These are phyloP conservation scores for Enoplosus armatus DNA, from an alignment of 2,797 vertebrate genomes.

Conservation along the genomic window DNA sequence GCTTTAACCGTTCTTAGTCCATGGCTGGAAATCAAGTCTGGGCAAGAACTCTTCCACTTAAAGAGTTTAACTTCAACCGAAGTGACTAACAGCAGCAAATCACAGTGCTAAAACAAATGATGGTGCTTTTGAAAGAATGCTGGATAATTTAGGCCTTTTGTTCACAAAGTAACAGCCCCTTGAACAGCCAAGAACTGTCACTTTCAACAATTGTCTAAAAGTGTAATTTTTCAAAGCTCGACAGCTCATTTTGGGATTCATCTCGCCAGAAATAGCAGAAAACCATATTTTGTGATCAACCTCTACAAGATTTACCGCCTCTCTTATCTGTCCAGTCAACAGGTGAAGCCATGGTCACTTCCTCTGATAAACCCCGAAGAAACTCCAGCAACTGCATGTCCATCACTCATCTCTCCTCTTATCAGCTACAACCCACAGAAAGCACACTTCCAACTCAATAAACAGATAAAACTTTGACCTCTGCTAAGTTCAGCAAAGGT, in stretches of 20 bases:
- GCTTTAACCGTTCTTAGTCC: not conserved
- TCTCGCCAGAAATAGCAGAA: not conserved
- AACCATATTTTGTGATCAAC: not conserved
- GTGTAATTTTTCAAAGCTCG: not conserved
- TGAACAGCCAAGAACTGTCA: constrained; percentile 11
- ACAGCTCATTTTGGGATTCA: not conserved
- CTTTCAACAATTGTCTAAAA: constrained; percentile 22
- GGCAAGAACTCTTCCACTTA: not conserved
- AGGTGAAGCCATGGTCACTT: constrained; percentile 43
- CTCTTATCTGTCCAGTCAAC: not conserved
- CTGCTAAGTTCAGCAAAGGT: constrained; percentile 10
- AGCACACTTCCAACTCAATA: constrained; percentile 46
- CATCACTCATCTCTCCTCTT: constrained; percentile 35
- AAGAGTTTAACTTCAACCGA: not conserved
- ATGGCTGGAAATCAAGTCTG: not conserved
- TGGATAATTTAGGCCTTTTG: constrained; percentile 36
- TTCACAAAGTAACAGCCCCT: constrained; percentile 16
- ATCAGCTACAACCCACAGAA: constrained; percentile 42
- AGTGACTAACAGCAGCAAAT: constrained; percentile 22
- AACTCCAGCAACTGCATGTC: constrained; percentile 20
- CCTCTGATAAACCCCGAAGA: constrained; percentile 7
- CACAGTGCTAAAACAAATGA: constrained; percentile 29
- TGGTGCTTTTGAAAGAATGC: constrained; percentile 44
- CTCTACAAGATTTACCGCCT: not conserved
- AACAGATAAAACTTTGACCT: constrained; percentile 48